These are phyloP conservation scores for Eudemis profundana DNA, from an alignment of 2,888 invertebrate genomes.

Conservation along the genomic window DNA sequence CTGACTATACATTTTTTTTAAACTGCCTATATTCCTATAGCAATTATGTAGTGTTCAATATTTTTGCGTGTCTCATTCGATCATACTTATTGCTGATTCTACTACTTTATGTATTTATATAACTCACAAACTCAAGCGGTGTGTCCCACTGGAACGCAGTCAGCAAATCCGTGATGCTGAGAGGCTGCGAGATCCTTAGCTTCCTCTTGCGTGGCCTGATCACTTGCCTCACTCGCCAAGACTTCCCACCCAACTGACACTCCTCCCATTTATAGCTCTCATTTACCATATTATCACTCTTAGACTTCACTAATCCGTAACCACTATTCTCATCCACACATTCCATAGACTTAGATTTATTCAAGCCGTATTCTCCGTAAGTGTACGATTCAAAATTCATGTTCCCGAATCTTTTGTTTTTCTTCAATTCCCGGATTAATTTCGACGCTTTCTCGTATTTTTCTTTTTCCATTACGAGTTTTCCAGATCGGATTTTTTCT, in stretches of 20 bases:
- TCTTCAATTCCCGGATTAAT: constrained; percentile 57
- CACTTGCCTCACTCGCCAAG: constrained; percentile 66
- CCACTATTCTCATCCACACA: constrained; percentile 53
- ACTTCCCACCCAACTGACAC: constrained; percentile 50
- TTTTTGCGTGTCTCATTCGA: too few species aligned
- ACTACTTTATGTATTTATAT: background rate
- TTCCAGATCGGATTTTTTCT: constrained; percentile 50
- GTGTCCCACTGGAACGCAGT: constrained; percentile 67
- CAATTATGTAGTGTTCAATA: too few species aligned
- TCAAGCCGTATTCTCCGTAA: constrained; percentile 49
- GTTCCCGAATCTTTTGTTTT: constrained; percentile 52
- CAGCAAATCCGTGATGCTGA: constrained; percentile 60
- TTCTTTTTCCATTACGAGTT: constrained; percentile 53
- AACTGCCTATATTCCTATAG: too few species aligned
- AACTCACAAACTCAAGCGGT: constrained; percentile 68
- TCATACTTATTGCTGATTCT: too few species aligned
- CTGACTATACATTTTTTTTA: too few species aligned
- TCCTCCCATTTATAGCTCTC: constrained; percentile 45
- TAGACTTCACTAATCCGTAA: constrained; percentile 54
- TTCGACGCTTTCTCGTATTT: constrained; percentile 55
- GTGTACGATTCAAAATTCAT: constrained; percentile 49
- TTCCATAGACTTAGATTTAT: constrained; percentile 61
- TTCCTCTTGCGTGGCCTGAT: constrained; percentile 61
- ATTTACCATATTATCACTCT: constrained; percentile 58
- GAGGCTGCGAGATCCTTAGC: constrained; percentile 61